Base-by-base conservation (phyloP, 2,113 vertebrate species). In the Misgurnus anguillicaudatus region DNA sequence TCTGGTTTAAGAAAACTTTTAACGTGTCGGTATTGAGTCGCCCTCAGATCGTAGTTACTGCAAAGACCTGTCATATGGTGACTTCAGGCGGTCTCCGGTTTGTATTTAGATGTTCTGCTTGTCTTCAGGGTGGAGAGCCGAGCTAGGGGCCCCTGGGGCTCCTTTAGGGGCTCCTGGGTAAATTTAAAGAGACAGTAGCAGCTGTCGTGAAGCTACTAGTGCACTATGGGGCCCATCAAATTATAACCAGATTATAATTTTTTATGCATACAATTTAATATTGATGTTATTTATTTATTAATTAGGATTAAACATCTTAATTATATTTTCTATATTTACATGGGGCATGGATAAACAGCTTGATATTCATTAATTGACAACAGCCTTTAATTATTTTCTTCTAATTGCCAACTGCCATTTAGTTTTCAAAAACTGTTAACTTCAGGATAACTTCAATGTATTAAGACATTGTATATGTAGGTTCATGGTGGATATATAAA, bases 111-210 rank as follows among this genome's bases (percentile, higher is more conserved):
- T 90, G 90, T 86, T 93, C 91, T 87, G 93, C 93, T 93, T 91
- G 91, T 93, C 91, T 93, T 94, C 91, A 92, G 95, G 94, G 94
- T 95, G 95, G 94, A 94, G 94, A 95, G 92, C 94, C 92, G 92
- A 90, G 93, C 93, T 92, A 92, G 94, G 95, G 95, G 95, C 95
- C 95, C 95, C 95, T 95, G 94, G 94, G 95, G 95, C 95, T 96
- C 95, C 95, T 95, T 95, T 93, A 94, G 94, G 94, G 95, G 95
- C 95, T 96, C 95, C 95, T 96, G 95, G 95, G 95, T 96, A 96
- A 96, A 96, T 96, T 96, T 96, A 96, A 96, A 96, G 95, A 95
- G 94, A 94, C 94, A 95, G 95, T 92, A 93, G 86, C 91, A 87
- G 88, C 88, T 91, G 91, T 90, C 90, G 87, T 87, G 88, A 80